Evolutionary conservation across 2,797 vertebrate species (phyloP), one percentile per base, ranked within the genome.

Genomic region (Psittacula echo): DNA sequence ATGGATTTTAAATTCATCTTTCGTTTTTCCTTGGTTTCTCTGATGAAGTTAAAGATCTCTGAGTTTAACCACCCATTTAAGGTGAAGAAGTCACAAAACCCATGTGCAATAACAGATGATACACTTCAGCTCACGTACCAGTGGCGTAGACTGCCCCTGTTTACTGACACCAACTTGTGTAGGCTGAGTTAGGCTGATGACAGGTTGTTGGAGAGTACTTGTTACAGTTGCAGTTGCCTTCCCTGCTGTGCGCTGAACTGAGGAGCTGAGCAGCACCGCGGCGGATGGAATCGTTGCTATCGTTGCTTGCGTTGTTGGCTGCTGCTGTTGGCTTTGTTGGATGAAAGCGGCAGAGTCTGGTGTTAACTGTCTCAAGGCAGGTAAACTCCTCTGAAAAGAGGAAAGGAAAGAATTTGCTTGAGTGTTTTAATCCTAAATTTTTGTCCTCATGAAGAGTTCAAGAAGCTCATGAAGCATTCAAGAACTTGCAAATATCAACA

Each of bases 311-410:
- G 98, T 98, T 21, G 97, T 80, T 5, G 98, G 98, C 66, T 98
- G 97, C 78, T 99, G 98, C 93, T 98, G 98, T 96, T 99, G 99
- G 98, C 99, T 99, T 98, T 99, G 99, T 98, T 99, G 99, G 97
- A 99, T 99, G 97, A 99, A 99, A 97, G 99, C 98, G 62, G 98
- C 97, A 5, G 99, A 99, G 97, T 99, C 99, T 20, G 99, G 99
- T 75, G 99, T 99, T 97, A 99, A 98, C 97, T 99, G 99, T 97
- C 99, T 98, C 98, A 99, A 98, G 97, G 99, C 99, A 37, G 99
- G 99, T 98, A 99, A 99, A 98, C 99, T 99, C 98, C 99, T 99
- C 99, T 99, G 97, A 32, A 95, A 81, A 86, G 27, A 42, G 8
- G 27, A 75, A 71, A 83, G 20, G 61, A 68, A 56, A 77, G 56